Conservation (phyloP, 2,888 invertebrate species). For the Ariolimax columbianus region DNA sequence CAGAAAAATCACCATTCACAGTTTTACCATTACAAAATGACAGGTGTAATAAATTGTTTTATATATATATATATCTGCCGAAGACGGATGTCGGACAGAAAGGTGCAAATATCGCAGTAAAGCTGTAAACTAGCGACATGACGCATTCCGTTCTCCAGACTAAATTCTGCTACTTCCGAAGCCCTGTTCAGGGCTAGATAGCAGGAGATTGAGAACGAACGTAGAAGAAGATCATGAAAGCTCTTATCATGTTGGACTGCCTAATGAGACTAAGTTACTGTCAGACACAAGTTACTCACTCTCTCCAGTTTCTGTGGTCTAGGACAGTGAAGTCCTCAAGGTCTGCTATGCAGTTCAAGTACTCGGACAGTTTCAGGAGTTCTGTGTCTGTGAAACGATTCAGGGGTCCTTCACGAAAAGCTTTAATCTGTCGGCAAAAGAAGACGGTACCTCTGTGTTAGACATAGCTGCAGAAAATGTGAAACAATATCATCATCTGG, state of each 20-base stretch:
- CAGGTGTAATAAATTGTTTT: not conserved
- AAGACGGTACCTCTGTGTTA: not conserved
- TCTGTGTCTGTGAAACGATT: slow-evolving; percentile 91
- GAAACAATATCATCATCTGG: not conserved
- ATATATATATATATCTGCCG: not conserved
- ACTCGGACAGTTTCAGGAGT: slow-evolving; percentile 86
- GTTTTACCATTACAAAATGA: not conserved
- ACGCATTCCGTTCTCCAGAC: too few relatives aligned
- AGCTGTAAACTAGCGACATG: too few relatives aligned
- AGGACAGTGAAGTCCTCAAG: slow-evolving; percentile 89
- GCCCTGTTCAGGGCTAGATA: too few relatives aligned
- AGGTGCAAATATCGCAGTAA: too few relatives aligned
- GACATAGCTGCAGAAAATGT: not conserved
- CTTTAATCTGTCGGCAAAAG: slow-evolving; percentile 83
- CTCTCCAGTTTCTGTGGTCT: slow-evolving; percentile 95
- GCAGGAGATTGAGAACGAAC: too few relatives aligned
- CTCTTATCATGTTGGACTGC: not conserved
- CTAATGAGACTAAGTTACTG: not conserved
- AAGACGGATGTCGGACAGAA: too few relatives aligned
- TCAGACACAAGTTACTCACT: slow-evolving; percentile 63
- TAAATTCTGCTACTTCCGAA: too few relatives aligned
- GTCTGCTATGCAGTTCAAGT: slow-evolving; percentile 89
- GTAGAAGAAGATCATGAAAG: too few relatives aligned
- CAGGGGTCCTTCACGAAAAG: slow-evolving; percentile 93
- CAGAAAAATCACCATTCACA: not conserved